Conservation (phyloP, 2,113 vertebrate species). For the Heterochromis multidens region DNA sequence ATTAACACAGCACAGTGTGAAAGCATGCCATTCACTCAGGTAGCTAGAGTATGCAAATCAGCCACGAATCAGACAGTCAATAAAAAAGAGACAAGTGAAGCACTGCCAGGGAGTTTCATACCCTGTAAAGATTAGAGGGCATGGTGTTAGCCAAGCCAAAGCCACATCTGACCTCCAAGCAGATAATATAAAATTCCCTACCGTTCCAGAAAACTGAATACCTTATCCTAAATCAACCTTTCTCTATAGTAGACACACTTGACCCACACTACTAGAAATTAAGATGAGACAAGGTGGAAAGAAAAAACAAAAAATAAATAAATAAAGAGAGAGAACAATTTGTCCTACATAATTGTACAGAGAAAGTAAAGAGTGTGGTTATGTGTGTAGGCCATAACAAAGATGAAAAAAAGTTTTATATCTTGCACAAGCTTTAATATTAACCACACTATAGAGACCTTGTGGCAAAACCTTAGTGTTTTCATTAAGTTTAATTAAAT, state of each 20-base stretch:
- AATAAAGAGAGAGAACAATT: background rate
- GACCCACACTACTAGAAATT: background rate
- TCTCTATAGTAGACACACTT: background rate
- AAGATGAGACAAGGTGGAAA: background rate
- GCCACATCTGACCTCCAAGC: constrained; percentile 63
- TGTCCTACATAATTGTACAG: no score
- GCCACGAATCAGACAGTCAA: constrained; percentile 5
- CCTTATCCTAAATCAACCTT: background rate
- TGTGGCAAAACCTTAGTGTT: background rate
- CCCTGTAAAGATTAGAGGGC: constrained; percentile 58
- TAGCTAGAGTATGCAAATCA: background rate
- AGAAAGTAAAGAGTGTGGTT: background rate
- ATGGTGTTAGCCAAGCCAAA: constrained; percentile 44
- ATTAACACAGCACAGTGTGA: background rate
- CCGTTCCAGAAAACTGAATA: constrained; percentile 37
- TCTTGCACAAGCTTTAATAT: background rate
- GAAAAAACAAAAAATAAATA: background rate
- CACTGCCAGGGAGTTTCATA: background rate
- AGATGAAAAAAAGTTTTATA: background rate
- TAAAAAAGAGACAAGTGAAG: constrained; percentile 12
- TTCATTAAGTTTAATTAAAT: background rate
- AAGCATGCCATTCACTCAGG: background rate
- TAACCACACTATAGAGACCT: background rate
- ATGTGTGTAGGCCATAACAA: background rate
- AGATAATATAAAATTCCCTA: constrained; percentile 58